These are phyloP conservation scores for Rhinopomastus cyanomelas DNA, from an alignment of 2,113 vertebrate species.

Conservation along the genomic window DNA sequence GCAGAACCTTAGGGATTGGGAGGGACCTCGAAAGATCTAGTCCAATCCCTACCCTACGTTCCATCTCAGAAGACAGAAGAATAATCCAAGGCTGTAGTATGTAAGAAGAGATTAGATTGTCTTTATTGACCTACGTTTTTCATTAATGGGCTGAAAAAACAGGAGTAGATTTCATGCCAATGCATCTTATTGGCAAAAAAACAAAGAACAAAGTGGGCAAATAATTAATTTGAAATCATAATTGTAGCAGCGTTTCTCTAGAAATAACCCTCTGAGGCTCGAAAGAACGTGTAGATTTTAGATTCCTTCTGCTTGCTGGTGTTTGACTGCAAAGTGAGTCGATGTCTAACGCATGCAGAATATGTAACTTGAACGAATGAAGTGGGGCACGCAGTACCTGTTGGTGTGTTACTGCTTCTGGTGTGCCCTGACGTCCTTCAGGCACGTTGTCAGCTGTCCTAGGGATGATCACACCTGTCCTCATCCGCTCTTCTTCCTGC, in stretches of 20 bases:
- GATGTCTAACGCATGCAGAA: background rate
- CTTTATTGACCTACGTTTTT: background rate
- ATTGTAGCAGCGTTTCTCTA: background rate
- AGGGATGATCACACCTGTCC: slow-evolving; percentile 8
- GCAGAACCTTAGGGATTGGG: no score
- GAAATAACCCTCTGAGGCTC: background rate
- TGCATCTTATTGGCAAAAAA: background rate
- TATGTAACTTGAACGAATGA: slow-evolving; percentile 17
- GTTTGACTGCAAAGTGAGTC: slow-evolving; percentile 8
- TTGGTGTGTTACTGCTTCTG: slow-evolving; percentile 28
- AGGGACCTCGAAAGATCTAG: no score
- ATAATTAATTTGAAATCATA: slow-evolving; percentile 10
- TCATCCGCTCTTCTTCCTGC: slow-evolving; percentile 5
- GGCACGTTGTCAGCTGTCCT: background rate
- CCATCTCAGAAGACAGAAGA: background rate
- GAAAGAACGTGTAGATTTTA: background rate
- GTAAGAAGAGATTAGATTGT: background rate
- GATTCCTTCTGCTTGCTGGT: background rate
- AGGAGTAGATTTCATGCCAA: background rate
- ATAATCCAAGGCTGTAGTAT: background rate
- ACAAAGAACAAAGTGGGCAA: background rate
- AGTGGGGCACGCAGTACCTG: background rate
- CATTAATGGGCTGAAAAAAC: background rate
- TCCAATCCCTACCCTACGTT: background rate
- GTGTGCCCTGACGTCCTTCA: background rate